These are phyloP conservation scores for Carassius gibelio DNA, from an alignment of 2,113 vertebrate genomes.

Conservation along the genomic window DNA sequence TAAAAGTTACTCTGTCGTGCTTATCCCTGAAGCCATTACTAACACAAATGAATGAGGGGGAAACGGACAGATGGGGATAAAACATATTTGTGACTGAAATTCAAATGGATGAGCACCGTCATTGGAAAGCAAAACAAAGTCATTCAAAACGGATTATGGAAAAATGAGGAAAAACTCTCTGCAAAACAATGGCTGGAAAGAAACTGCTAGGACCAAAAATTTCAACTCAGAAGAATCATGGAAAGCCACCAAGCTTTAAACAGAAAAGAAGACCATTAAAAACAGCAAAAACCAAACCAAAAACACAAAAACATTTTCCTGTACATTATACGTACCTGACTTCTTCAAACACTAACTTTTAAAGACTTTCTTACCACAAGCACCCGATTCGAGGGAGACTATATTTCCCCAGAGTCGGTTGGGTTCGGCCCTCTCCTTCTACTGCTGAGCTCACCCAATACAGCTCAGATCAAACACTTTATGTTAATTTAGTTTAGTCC, in stretches of 20 bases:
- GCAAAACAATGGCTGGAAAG: slow-evolving; percentile 66
- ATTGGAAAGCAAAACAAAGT: slow-evolving; percentile 62
- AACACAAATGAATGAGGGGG: slow-evolving; percentile 42
- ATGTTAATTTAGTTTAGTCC: background rate
- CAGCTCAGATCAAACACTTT: slow-evolving; percentile 1
- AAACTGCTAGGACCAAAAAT: slow-evolving; percentile 53
- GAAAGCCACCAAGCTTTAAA: slow-evolving; percentile 51
- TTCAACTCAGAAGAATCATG: slow-evolving; percentile 62
- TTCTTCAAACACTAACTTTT: slow-evolving; percentile 84
- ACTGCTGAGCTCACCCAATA: slow-evolving; percentile 20
- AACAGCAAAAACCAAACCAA: slow-evolving; percentile 36
- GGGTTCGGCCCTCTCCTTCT: slow-evolving; percentile 65
- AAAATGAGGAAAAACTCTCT: slow-evolving; percentile 60
- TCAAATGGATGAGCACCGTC: slow-evolving; percentile 55
- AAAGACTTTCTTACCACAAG: slow-evolving; percentile 92
- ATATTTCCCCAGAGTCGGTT: slow-evolving; percentile 59
- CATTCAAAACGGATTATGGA: slow-evolving; percentile 63
- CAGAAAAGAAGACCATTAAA: slow-evolving; percentile 58
- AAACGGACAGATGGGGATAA: slow-evolving; percentile 23
- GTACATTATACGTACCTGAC: slow-evolving; percentile 92
- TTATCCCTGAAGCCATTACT: slow-evolving; percentile 48
- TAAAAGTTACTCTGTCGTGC: slow-evolving; percentile 12
- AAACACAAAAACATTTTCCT: slow-evolving; percentile 50
- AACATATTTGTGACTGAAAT: slow-evolving; percentile 46
- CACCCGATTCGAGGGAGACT: slow-evolving; percentile 67